Base-by-base conservation (phyloP, 2,888 invertebrate genomes). In the Pristionchus mayeri region DNA sequence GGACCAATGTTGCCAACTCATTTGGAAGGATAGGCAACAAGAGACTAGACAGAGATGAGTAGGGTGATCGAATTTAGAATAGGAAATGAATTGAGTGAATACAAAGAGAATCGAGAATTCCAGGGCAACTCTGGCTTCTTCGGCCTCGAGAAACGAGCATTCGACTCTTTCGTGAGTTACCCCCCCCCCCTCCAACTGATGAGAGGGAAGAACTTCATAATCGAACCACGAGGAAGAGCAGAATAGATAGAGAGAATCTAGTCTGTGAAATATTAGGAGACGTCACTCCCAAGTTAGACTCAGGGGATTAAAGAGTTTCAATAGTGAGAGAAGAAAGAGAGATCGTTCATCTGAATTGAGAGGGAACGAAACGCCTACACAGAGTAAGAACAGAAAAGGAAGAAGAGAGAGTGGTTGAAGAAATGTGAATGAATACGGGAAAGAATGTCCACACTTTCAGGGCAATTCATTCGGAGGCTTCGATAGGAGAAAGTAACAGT, bases 141-240 rank as follows among this genome's bases (percentile, higher is more conserved):
- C 37, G 79, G 48, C 24, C 75, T 85, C 52, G 75, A 83, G 30
- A 84, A 85, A 63, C 52, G 85, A 76, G 82, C 86, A 24, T 86
- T 85, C 67, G 85, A 86, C 71, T 82, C 84, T 52, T 86, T 85
- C 83, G 85, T 86, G 37, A 84, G 78, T 84, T 44, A 13, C 54
- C 57, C 30, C 24, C n/a, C n/a, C n/a, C n/a, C 63, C 63, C 34
- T 24, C 34, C 34, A 34, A 63, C 30, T 63, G 63, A 63, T 63
- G 63, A 30, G 60, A 60, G 30, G 13, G 34, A 34, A 21, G 30
- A 18, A 34, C 27, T 63, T 63, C 63, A 63, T 63, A 63, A 63
- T 63, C 63, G 34, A 7, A 34, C 34, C 34, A 34, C 34, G 34
- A 34, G 63, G 63, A 34, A 71, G 71, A 37, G 40, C 40, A 44